These are phyloP conservation scores for Anguilla obscura DNA, from an alignment of 2,797 vertebrate species.

Conservation along the genomic window DNA sequence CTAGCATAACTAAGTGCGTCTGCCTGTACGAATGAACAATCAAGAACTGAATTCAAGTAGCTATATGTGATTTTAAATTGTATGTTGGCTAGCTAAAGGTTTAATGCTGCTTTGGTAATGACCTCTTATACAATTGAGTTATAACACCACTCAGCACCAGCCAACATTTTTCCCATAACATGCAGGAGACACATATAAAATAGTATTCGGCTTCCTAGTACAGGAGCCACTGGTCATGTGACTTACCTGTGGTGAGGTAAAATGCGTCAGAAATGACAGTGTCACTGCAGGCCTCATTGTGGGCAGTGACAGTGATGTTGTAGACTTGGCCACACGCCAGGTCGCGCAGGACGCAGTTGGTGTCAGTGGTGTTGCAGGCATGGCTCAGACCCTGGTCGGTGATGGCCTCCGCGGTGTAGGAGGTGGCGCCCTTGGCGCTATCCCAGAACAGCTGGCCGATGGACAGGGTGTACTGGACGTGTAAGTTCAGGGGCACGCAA, in stretches of 20 bases:
- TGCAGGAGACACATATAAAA: background rate
- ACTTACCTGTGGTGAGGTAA: constrained; percentile 65
- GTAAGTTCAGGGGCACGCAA: constrained; percentile 61
- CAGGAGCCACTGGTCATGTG: background rate
- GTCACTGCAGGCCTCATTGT: constrained; percentile 57
- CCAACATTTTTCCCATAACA: background rate
- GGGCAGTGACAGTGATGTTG: constrained; percentile 61
- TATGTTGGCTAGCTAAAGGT: background rate
- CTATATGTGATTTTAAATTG: background rate
- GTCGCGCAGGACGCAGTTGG: constrained; percentile 59
- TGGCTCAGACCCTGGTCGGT: constrained; percentile 58
- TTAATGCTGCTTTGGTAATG: background rate
- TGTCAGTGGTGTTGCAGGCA: constrained; percentile 61
- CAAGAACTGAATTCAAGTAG: background rate
- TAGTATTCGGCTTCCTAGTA: background rate
- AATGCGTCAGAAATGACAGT: constrained; percentile 47
- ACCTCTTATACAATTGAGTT: background rate
- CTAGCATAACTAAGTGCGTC: background rate
- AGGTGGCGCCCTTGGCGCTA: constrained; percentile 50
- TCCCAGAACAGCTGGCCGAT: constrained; percentile 71
- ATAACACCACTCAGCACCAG: background rate
- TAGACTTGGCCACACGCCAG: constrained; percentile 70
- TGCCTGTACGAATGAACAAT: background rate
- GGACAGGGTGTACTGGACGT: constrained; percentile 52
- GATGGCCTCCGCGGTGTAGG: constrained; percentile 59